Conservation (phyloP, 2,797 vertebrate species). For the Peromyscus nudipes region DNA sequence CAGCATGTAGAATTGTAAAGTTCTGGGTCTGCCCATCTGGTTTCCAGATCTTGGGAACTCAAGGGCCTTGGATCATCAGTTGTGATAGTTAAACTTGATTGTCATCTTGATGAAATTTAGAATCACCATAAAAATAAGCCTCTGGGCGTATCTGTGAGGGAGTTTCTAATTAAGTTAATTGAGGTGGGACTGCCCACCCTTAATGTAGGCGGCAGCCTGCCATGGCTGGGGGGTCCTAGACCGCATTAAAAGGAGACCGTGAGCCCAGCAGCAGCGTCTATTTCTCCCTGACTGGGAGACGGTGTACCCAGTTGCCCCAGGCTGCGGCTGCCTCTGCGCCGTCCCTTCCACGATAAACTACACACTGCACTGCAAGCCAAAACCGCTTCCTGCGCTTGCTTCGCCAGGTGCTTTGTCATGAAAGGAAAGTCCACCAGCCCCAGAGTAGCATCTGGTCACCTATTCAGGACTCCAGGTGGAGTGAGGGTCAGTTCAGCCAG, state of each 20-base stretch:
- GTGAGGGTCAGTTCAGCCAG: neutral
- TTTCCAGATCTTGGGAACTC: neutral
- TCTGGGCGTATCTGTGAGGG: neutral
- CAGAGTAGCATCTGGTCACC: neutral
- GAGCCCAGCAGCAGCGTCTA: neutral
- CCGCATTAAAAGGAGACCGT: neutral
- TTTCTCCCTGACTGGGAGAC: neutral
- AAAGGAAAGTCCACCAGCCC: neutral
- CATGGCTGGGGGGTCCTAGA: neutral
- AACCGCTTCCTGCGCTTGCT: neutral
- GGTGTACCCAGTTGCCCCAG: neutral
- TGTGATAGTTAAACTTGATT: neutral
- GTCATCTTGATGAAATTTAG: neutral
- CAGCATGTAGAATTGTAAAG: neutral
- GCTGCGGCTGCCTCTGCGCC: neutral
- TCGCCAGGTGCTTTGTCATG: neutral
- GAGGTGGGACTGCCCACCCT: neutral
- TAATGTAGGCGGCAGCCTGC: neutral
- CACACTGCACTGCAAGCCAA: too few species aligned
- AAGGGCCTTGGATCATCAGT: neutral
- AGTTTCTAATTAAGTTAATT: slow-evolving; percentile 1
- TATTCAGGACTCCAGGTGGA: neutral
- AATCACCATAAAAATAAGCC: neutral
- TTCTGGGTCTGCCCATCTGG: neutral
- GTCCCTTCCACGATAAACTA: neutral